A percentile compares a stretch with the other conserved stretches of the same genome.
Evolutionary conservation across 2,888 invertebrate species (phyloP).

Genomic region (Phengaris arion): DNA sequence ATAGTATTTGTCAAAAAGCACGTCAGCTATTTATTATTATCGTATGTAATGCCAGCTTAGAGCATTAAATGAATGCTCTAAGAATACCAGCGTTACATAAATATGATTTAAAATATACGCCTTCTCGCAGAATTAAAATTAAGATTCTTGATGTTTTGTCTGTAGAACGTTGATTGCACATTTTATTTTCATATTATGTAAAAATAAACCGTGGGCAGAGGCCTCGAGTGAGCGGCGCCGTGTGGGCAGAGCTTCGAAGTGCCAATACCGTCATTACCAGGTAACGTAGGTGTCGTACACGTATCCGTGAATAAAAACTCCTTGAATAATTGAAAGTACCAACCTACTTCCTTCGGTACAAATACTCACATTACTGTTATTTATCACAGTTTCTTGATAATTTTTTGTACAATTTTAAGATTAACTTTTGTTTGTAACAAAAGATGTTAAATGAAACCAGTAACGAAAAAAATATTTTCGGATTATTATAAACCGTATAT

Average conservation of each 20-base stretch:
- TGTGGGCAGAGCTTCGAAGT: slow-evolving; percentile 58
- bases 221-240: slow-evolving; percentile 52
- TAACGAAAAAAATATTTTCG: neutral
- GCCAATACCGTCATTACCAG: slow-evolving; percentile 46
- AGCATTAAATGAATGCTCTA: too few relatives aligned
- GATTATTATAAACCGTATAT: too few relatives aligned
- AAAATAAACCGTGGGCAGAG: slow-evolving; percentile 55
- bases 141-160: neutral
- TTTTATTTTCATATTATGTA: slow-evolving; percentile 49
- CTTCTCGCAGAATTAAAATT: slow-evolving; percentile 17
- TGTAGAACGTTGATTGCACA: slow-evolving; percentile 40
- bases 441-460: neutral
- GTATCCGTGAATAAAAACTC: slow-evolving; percentile 55
- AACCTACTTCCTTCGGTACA: slow-evolving; percentile 40
- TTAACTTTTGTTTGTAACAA: neutral
- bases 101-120: slow-evolving; percentile 4
- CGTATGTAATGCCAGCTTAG: too few relatives aligned
- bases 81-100: neutral
- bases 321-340: slow-evolving; percentile 53
- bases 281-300: slow-evolving; percentile 55
- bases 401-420: neutral
- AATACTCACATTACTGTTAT: slow-evolving; percentile 51
- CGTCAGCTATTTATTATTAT: neutral
- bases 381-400: slow-evolving; percentile 22
- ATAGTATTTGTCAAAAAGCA: neutral